Percentiles rank a stretch among this genome's conserved stretches.
Evolutionary conservation across 2,888 invertebrate genomes (phyloP).

Genomic region (Auanema sp.): DNA sequence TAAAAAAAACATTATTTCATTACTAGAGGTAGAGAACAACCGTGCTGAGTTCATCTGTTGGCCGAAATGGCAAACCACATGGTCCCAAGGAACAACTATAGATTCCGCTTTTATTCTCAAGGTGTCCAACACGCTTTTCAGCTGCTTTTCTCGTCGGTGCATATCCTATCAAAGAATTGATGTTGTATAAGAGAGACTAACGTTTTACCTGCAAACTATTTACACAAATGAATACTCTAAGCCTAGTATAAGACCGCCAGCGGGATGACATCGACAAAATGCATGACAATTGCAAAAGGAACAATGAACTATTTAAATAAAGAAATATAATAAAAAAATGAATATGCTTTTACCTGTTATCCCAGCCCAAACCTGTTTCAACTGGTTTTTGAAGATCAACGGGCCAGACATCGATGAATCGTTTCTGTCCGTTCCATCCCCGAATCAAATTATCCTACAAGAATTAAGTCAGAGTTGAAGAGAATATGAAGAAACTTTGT

Average conservation of each 20-base stretch:
- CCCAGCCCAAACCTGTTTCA: conserved; percentile 78
- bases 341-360: conserved; percentile 69
- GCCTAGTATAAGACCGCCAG: conserved; percentile 80
- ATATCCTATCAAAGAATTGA: conserved; percentile 51
- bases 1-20: conserved; percentile 14
- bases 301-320: conserved; percentile 72
- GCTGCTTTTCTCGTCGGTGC: conserved; percentile 61
- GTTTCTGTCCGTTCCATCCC: conserved; percentile 52
- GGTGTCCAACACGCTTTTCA: conserved; percentile 74
- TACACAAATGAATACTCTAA: conserved; percentile 81
- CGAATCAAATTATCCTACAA: conserved; percentile 37
- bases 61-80: conserved; percentile 64
- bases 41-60: conserved; percentile 23
- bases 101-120: conserved; percentile 85
- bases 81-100: conserved; percentile 69
- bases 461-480: too few relatives aligned
- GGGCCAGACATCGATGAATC: conserved; percentile 92
- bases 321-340: neutral
- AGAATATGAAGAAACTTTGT: conserved; percentile 70
- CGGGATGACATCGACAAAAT: conserved; percentile 75
- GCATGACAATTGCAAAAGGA: conserved; percentile 93
- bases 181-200: conserved; percentile 3
- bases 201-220: conserved; percentile 59
- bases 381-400: conserved; percentile 83
- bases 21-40: neutral